Percentiles rank a stretch among this genome's conserved stretches.
These are phyloP conservation scores for Taenioides sp. DNA, from an alignment of 2,797 vertebrate genomes.

Conservation along the genomic window DNA sequence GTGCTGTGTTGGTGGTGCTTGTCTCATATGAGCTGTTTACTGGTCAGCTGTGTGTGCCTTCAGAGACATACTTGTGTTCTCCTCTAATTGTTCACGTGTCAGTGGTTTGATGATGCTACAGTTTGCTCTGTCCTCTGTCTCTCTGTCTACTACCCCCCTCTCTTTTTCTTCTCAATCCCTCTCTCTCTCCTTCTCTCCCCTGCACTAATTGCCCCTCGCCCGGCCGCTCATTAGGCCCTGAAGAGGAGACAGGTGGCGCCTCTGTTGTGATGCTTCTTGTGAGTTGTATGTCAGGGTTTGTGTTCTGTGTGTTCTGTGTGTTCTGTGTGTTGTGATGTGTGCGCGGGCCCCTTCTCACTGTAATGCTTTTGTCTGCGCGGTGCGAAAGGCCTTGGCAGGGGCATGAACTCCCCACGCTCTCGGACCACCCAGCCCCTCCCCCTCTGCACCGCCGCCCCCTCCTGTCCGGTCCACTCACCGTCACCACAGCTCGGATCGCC, in stretches of 20 bases:
- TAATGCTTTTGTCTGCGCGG: slow-evolving; percentile 83
- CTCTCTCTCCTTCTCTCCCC: slow-evolving; percentile 50
- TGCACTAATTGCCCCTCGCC: slow-evolving; percentile 70
- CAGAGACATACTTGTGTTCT: slow-evolving; percentile 3
- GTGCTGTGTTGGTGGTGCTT: no score
- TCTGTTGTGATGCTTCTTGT: slow-evolving; percentile 88
- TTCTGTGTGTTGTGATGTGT: slow-evolving; percentile 32
- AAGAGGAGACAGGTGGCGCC: slow-evolving; percentile 81
- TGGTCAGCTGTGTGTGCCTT: neutral
- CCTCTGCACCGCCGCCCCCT: slow-evolving; percentile 39
- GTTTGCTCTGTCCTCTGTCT: slow-evolving; percentile 16
- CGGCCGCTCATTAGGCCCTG: slow-evolving; percentile 68
- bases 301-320: slow-evolving; percentile 44
- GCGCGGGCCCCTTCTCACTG: slow-evolving; percentile 78
- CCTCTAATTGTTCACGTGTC: neutral
- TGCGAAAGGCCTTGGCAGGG: slow-evolving; percentile 74
- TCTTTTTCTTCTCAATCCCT: neutral
- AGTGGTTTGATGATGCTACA: neutral
- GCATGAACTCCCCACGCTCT: slow-evolving; percentile 79
- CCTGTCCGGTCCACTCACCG: slow-evolving; percentile 52
- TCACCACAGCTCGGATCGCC: slow-evolving; percentile 9
- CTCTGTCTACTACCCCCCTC: neutral
- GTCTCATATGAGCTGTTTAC: neutral
- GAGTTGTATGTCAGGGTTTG: slow-evolving; percentile 70
- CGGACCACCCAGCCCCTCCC: slow-evolving; percentile 58